A percentile compares a stretch with the other conserved stretches of the same genome.
Conservation (phyloP, 2,113 vertebrate species). For the Coturnix japonica region DNA sequence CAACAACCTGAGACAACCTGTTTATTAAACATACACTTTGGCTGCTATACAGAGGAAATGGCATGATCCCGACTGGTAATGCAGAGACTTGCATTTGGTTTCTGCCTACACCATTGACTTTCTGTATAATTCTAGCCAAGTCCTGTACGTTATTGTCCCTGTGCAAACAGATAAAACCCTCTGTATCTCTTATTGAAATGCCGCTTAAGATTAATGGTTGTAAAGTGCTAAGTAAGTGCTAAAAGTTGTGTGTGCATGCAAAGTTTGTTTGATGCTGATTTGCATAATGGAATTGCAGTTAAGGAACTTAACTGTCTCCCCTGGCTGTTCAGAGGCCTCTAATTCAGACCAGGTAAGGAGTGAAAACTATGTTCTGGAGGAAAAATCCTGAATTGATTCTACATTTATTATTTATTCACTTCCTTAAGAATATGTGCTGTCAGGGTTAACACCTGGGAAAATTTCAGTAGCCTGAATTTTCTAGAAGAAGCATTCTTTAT, state of each 20-base stretch:
- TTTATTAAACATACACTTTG: slow-evolving; percentile 59
- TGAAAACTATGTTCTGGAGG: neutral
- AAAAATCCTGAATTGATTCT: neutral
- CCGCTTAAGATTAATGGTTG: neutral
- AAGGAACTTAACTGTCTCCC: neutral
- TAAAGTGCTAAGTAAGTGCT: neutral
- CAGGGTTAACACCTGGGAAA: neutral
- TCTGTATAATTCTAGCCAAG: slow-evolving; percentile 19
- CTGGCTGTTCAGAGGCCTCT: neutral
- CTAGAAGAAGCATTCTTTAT: neutral
- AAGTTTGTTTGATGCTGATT: neutral
- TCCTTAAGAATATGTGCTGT: neutral
- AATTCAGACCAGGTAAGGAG: neutral
- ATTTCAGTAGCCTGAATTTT: neutral
- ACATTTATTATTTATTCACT: neutral
- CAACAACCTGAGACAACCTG: slow-evolving; percentile 71
- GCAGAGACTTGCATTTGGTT: slow-evolving; percentile 62
- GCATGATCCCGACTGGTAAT: slow-evolving; percentile 52
- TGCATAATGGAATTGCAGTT: neutral
- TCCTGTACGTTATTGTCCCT: neutral
- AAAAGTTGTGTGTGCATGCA: neutral
- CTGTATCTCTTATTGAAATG: neutral
- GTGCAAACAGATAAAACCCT: neutral
- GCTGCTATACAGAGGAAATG: slow-evolving; percentile 63
- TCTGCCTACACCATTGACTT: slow-evolving; percentile 44